Conservation (phyloP, 2,888 invertebrate species). For the Osmoderma eremita region DNA sequence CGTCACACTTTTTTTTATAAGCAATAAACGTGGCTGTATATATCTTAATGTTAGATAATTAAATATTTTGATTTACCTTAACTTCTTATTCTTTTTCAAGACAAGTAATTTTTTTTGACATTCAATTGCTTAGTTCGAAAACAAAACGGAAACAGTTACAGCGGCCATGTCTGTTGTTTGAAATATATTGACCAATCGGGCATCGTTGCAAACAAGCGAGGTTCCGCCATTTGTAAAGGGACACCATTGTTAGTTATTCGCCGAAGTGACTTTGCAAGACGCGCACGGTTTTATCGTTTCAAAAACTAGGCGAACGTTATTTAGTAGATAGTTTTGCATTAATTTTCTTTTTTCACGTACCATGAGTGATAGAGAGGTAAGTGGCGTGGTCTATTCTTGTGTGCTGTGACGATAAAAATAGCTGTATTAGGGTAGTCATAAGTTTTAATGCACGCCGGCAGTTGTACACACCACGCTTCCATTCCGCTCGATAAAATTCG, state of each 20-base stretch:
- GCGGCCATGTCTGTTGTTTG: slow-evolving; percentile 14
- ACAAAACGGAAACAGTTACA: slow-evolving; percentile 10
- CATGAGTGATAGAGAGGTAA: slow-evolving; percentile 59
- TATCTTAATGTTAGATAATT: too few relatives aligned
- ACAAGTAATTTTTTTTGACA: slow-evolving; percentile 17
- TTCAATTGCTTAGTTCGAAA: slow-evolving; percentile 16
- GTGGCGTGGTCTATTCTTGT: slow-evolving; percentile 44
- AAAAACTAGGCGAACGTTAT: slow-evolving; percentile 26
- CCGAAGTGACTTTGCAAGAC: slow-evolving; percentile 21
- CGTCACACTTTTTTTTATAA: not conserved
- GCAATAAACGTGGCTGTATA: not conserved
- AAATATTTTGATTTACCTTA: not conserved
- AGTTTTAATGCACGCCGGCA: slow-evolving; percentile 44
- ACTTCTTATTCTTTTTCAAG: slow-evolving; percentile 1
- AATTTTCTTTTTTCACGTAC: slow-evolving; percentile 29
- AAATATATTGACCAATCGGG: slow-evolving; percentile 36
- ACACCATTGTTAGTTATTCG: slow-evolving; percentile 35
- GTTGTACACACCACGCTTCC: slow-evolving; percentile 34
- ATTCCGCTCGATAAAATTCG: slow-evolving; percentile 17
- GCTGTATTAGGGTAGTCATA: slow-evolving; percentile 24
- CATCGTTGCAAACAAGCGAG: slow-evolving; percentile 27
- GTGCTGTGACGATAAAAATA: slow-evolving; percentile 45
- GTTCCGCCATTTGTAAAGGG: slow-evolving; percentile 40
- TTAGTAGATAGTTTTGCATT: slow-evolving; percentile 32
- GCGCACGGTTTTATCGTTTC: slow-evolving; percentile 19